phyloP scores from a whole-genome alignment of 2,888 invertebrate species.

The Dromius quadrimaculatus region DNA sequence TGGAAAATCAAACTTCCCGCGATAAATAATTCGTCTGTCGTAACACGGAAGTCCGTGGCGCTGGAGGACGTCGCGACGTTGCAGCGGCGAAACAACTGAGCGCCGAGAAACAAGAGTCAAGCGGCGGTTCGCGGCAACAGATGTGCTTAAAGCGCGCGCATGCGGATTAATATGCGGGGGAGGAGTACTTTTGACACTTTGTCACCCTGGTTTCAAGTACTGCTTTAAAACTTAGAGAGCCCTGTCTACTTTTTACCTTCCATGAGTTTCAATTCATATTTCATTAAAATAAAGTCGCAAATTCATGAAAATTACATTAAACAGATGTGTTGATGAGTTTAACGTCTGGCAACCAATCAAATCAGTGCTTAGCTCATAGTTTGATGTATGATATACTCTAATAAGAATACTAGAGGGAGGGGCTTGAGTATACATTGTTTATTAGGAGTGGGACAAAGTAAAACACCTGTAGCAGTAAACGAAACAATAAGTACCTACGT shows the following conservation, averaged over 20 bases:
- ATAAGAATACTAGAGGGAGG: too few species aligned
- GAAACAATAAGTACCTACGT: too few species aligned
- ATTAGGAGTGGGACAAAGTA: too few species aligned
- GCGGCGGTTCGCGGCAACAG: conserved; percentile 33
- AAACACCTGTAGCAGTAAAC: too few species aligned
- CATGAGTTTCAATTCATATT: too few species aligned
- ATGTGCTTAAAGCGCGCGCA: conserved; percentile 14
- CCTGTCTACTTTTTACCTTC: conserved; percentile 44
- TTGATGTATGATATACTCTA: too few species aligned
- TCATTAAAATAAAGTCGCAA: too few species aligned
- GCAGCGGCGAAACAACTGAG: conserved; percentile 37
- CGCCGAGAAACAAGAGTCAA: background rate
- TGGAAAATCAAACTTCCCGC: background rate
- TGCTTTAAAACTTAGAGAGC: conserved; percentile 49
- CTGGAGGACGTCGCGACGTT: background rate
- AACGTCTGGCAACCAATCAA: too few species aligned
- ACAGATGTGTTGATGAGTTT: too few species aligned
- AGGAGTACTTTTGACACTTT: conserved; percentile 45
- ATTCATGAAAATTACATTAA: too few species aligned
- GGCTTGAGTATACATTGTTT: too few species aligned
- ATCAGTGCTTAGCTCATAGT: too few species aligned
- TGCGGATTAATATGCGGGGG: conserved; percentile 19
- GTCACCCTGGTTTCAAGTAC: conserved; percentile 54
- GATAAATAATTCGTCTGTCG: background rate
- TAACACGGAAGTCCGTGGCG: background rate